Percentiles rank a stretch among this genome's conserved stretches.
These are phyloP conservation scores for Eunapius fragilis DNA, from an alignment of 37 sponge, comb jelly and placozoan genomes.

Conservation along the genomic window DNA sequence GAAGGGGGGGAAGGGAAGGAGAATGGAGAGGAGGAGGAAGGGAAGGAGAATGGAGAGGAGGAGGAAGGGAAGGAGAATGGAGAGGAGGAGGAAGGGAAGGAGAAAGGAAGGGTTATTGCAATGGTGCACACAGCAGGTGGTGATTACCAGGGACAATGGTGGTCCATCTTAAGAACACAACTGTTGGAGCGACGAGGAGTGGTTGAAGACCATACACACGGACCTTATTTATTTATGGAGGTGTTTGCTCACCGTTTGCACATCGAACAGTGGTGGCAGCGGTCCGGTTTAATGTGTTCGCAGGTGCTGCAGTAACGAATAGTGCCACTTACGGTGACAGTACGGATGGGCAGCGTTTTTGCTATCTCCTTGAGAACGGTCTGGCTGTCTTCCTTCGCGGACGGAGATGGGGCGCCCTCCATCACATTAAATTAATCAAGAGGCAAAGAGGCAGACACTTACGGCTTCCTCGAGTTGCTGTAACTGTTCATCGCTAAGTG, in stretches of 20 bases:
- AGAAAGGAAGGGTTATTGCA: neutral
- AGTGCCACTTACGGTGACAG: conserved; percentile 39
- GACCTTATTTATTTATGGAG: neutral
- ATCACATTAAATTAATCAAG: neutral
- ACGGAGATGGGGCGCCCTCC: too few species aligned
- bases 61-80: neutral
- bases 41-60: conserved; percentile 20
- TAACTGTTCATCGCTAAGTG: conserved; percentile 46
- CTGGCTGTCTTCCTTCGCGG: conserved; percentile 46
- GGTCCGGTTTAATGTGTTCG: conserved; percentile 87
- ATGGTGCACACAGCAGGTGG: neutral
- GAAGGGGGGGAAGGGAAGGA: conserved; percentile 15
- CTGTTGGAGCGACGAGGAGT: conserved; percentile 2
- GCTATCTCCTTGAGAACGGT: conserved; percentile 27
- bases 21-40: conserved; percentile 2
- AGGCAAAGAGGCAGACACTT: conserved; percentile 1
- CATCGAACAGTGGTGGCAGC: conserved; percentile 89
- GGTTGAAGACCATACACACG: too few species aligned
- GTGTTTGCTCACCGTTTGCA: conserved; percentile 55
- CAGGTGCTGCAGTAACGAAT: conserved; percentile 86
- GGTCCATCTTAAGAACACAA: conserved; percentile 98
- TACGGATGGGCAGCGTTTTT: conserved; percentile 55
- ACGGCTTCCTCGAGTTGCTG: conserved; percentile 53
- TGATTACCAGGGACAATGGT: conserved; percentile 94
- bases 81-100: neutral